phyloP scores from a whole-genome alignment of 2,888 invertebrate genomes.

The Ferdinandea cuprea region DNA sequence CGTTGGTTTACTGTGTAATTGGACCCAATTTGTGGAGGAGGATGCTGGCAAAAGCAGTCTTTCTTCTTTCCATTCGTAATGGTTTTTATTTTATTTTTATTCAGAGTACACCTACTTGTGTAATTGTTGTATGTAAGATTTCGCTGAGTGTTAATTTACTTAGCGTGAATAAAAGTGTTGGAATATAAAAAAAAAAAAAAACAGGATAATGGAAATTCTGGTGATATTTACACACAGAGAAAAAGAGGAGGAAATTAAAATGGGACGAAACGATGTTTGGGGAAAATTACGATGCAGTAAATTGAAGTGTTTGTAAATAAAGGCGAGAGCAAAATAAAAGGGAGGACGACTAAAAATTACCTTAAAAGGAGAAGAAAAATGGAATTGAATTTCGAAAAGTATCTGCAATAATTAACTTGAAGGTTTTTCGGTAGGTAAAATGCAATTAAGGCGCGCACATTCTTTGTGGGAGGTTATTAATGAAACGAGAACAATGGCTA shows the following conservation, averaged over 20 bases:
- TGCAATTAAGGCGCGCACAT: constrained; percentile 56
- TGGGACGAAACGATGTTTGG: constrained; percentile 1
- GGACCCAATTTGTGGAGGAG: constrained; percentile 68
- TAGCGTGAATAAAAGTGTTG: constrained; percentile 21
- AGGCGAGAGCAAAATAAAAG: constrained; percentile 31
- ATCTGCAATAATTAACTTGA: constrained; percentile 45
- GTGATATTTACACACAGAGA: constrained; percentile 42
- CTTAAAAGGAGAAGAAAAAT: neutral
- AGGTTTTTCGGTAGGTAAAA: constrained; percentile 42
- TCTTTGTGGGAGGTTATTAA: constrained; percentile 29
- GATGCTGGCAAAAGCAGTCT: constrained; percentile 24
- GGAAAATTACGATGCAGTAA: constrained; percentile 42
- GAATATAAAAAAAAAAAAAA: neutral
- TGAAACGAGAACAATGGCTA: constrained; percentile 31
- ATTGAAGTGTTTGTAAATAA: constrained; percentile 58
- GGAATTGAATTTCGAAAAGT: constrained; percentile 47
- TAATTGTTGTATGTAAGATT: constrained; percentile 68
- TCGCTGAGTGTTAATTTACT: constrained; percentile 72
- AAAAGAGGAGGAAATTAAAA: constrained; percentile 36
- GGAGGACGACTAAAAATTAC: constrained; percentile 20
- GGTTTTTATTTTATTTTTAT: constrained; percentile 14
- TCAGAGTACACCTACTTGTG: constrained; percentile 10
- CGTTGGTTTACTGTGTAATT: constrained; percentile 70
- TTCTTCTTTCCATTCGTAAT: constrained; percentile 4
- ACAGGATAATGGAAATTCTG: constrained; percentile 56